phyloP scores from a whole-genome alignment of 2,113 vertebrate genomes.

The Notechis scutatus region DNA sequence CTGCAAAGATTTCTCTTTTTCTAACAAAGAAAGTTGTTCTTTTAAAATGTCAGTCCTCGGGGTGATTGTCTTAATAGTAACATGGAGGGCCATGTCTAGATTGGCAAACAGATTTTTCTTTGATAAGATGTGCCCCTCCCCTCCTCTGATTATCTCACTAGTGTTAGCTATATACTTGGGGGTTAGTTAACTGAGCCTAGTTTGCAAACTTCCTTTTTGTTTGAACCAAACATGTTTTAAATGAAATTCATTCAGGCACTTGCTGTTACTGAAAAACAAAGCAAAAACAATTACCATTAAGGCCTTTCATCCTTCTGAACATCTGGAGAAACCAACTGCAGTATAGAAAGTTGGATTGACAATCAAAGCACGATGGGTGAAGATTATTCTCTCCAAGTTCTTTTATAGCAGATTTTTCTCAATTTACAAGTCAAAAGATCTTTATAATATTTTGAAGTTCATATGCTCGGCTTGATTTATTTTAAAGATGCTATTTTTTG shows the following conservation, averaged over 20 bases:
- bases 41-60: neutral
- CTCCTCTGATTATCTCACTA: neutral
- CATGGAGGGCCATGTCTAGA: neutral
- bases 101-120: neutral
- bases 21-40: neutral
- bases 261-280: neutral
- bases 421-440: neutral
- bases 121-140: fast-evolving
- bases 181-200: neutral
- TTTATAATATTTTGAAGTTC: neutral
- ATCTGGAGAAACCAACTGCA: constrained; percentile 1
- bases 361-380: neutral
- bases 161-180: neutral
- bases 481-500: neutral
- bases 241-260: neutral
- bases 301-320: constrained; percentile 2
- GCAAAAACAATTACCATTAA: neutral
- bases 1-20: neutral
- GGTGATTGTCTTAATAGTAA: neutral
- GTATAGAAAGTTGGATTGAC: neutral
- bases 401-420: constrained; percentile 17
- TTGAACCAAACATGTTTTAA: neutral
- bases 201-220: constrained; percentile 18
- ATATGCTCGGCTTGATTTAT: neutral
- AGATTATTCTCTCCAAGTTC: constrained; percentile 11